These are phyloP conservation scores for Cettia cetti DNA, from an alignment of 2,113 vertebrate species.

Conservation along the genomic window DNA sequence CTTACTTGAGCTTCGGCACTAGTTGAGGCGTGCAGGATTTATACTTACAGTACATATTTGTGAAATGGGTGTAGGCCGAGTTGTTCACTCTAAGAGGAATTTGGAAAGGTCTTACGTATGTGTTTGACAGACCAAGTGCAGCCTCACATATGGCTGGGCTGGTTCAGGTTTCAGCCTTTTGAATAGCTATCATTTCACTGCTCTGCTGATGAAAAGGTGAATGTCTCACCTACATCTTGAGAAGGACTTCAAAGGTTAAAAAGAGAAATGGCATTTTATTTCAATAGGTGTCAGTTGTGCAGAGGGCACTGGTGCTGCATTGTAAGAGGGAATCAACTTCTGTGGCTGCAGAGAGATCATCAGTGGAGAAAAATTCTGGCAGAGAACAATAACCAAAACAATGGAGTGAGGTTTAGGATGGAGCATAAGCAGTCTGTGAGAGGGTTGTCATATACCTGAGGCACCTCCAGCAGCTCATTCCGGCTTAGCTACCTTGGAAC, in stretches of 20 bases:
- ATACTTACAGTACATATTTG: neutral
- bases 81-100: neutral
- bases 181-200: neutral
- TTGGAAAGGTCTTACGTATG: neutral
- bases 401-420: neutral
- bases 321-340: neutral
- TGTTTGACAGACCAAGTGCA: neutral
- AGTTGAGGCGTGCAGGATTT: neutral
- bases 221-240: neutral
- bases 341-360: neutral
- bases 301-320: neutral
- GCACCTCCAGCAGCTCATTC: neutral
- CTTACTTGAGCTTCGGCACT: neutral
- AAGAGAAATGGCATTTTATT: neutral
- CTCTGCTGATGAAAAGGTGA: neutral
- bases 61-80: neutral
- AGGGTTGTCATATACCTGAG: neutral
- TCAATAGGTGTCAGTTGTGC: rapidly evolving
- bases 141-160: neutral
- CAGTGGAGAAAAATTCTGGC: neutral
- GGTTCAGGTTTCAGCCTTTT: neutral
- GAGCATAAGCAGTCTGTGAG: neutral
- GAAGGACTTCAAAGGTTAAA: neutral
- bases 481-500: neutral
- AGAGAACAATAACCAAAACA: neutral